Evolutionary conservation across 2,113 vertebrate species (phyloP).

Genomic region (Oncorhynchus kisutch): DNA sequence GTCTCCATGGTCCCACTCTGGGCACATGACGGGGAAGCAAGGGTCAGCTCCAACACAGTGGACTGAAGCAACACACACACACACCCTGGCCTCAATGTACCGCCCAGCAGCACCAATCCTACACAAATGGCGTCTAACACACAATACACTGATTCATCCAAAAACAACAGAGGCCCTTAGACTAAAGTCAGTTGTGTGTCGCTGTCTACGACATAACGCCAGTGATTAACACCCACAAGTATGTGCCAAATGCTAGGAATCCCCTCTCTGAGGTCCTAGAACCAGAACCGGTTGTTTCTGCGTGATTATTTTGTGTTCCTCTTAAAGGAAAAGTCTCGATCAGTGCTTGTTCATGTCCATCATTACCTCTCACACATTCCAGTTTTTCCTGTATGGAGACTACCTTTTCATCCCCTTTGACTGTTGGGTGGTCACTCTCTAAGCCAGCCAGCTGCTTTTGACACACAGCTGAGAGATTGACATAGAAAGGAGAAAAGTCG

Average conservation of each 20-base stretch:
- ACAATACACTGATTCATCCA: slow-evolving; percentile 46
- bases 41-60: slow-evolving; percentile 40
- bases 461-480: slow-evolving; percentile 19
- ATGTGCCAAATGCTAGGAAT: slow-evolving; percentile 47
- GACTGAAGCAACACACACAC: slow-evolving; percentile 45
- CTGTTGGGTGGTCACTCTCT: slow-evolving; percentile 19
- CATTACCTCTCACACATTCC: slow-evolving; percentile 33
- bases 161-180: slow-evolving; percentile 34
- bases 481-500: neutral
- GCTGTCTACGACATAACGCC: slow-evolving; percentile 2
- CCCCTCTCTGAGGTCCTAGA: slow-evolving; percentile 9
- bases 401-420: slow-evolving; percentile 34
- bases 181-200: neutral
- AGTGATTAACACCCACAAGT: slow-evolving; percentile 20
- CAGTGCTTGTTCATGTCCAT: slow-evolving; percentile 29
- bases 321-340: slow-evolving; percentile 32
- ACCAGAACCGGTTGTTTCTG: slow-evolving; percentile 30
- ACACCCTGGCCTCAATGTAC: neutral
- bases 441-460: slow-evolving; percentile 25
- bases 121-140: neutral
- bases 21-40: slow-evolving; percentile 4
- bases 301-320: slow-evolving; percentile 23
- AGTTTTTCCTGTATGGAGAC: slow-evolving; percentile 47
- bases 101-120: neutral
- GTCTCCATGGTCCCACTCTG: neutral